phyloP scores from a whole-genome alignment of 2,797 vertebrate genomes.

The Dryobates pubescens region DNA sequence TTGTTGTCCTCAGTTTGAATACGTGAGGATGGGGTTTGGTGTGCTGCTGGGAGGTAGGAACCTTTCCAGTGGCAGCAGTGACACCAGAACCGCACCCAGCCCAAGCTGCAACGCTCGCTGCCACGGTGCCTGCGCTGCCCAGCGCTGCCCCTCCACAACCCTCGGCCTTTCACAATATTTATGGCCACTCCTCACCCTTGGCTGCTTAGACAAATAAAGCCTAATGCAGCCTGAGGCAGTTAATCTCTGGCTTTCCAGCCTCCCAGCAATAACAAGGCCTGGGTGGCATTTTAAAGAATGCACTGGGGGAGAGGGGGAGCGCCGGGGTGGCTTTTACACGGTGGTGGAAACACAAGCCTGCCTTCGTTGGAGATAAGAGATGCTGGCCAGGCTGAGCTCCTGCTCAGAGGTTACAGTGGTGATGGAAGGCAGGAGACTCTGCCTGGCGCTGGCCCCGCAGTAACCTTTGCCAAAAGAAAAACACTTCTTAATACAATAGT shows the following conservation, averaged over 20 bases:
- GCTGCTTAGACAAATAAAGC: conserved; percentile 71
- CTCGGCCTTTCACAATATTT: conserved; percentile 53
- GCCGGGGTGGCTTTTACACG: not conserved
- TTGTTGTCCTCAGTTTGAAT: not conserved
- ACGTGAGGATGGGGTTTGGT: not conserved
- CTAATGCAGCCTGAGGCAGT: conserved; percentile 48
- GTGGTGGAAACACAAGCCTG: conserved; percentile 23
- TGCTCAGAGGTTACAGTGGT: conserved; percentile 5
- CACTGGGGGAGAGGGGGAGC: conserved; percentile 15
- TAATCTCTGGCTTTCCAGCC: conserved; percentile 42
- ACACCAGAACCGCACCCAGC: not conserved
- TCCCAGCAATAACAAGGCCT: conserved; percentile 59
- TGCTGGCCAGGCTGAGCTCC: not conserved
- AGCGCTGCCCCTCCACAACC: accelerated
- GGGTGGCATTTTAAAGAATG: conserved; percentile 63
- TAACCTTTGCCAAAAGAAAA: conserved; percentile 66
- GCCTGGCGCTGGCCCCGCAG: not conserved
- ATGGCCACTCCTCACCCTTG: conserved; percentile 10
- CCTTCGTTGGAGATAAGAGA: conserved; percentile 6
- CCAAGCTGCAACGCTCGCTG: not conserved
- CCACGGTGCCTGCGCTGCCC: not conserved
- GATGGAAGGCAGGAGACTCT: conserved; percentile 45
- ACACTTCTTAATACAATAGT: conserved; percentile 59
- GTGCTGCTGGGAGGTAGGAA: not conserved
- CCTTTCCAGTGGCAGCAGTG: accelerated